Evolutionary conservation across 2,888 invertebrate genomes (phyloP), one percentile per base, ranked within the genome.

Genomic region (Anarsia innoxiella): DNA sequence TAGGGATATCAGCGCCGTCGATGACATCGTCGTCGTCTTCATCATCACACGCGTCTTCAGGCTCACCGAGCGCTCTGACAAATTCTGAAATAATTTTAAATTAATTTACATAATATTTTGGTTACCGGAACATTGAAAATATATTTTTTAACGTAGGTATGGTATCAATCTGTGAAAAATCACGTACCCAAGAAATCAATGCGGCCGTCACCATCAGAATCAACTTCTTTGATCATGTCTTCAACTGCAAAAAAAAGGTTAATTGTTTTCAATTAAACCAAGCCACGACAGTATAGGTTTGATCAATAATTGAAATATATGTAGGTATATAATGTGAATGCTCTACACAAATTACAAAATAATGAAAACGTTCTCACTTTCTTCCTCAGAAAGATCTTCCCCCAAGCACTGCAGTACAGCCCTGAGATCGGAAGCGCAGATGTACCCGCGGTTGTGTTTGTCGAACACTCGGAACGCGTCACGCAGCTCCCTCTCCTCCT

Each of bases 171-270:
- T n/a, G n/a, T n/a, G n/a, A n/a, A n/a, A n/a, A 19, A 19, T 3
- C 8, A 19, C 66, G 62, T 48, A 92, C 95, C 96, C 64, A 95
- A 92, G 76, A 96, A 96, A 75, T 96, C 95, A 59, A 96, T 96
- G 48, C 95, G 89, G 1, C 96, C 96, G 66, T 96, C 96, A 1
- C 96, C 96, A 66, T 97, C 95, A 1, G 96, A 94, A 64, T 97
- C 96, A 4, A 96, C 96, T 82, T 96, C 96, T 64, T 95, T 95
- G 62, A 97, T 96, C 96, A 97, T 96, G 66, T 96, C 96, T 72
- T 96, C 96, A 75, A 96, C 96, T 96, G 80, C 35, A 87, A 88
- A 40, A 6, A 41, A 51, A 34, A 41, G n/a, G n/a, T n/a, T n/a
- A n/a, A n/a, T n/a, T n/a, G n/a, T n/a, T n/a, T n/a, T n/a, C n/a